Evolutionary conservation across 2,888 invertebrate genomes (phyloP), one percentile per base, ranked within the genome.

Genomic region (Microplitis manilae): DNA sequence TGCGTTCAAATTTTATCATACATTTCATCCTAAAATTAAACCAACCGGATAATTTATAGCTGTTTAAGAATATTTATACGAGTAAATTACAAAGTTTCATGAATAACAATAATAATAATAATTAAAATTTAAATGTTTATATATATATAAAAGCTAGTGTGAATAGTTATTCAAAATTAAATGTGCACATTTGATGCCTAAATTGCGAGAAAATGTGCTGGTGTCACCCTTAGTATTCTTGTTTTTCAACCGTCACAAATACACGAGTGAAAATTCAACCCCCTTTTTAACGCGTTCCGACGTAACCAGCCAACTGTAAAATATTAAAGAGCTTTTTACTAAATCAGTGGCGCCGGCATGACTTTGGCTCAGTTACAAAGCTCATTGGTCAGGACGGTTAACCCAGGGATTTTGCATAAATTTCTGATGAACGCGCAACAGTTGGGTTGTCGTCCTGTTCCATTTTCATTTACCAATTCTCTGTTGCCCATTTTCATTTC

Each of bases 381-480:
- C 85, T 86, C 85, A 85, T 85, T 85, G 86, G 86, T 80, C 82
- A 80, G 85, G 81, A 82, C 84, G 84, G 85, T 84, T 86, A 84
- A 85, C 83, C 83, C 61, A 81, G 79, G 84, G 84, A 85, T 85
- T 86, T 83, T 84, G 84, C 86, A 87, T 87, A 85, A 86, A 87
- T 87, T 87, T 86, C 84, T 88, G 83, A 87, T 86, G 85, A 85
- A 86, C 85, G 86, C 86, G 87, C 88, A 87, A 87, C 87, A 88
- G 88, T 87, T 87, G 87, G 86, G 84, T 79, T 79, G 69, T 50
- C 50, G 50, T 79, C 40, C 76, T 82, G 81, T 81, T 77, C 78
- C 78, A 81, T 84, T 82, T 79, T 83, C 84, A 86, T 85, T 86
- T 84, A 82, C 79, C 80, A 81, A 79, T 77, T 72, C 79, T 76